phyloP scores from a whole-genome alignment of 2,113 vertebrate genomes.

The Cephalopterus ornatus region DNA sequence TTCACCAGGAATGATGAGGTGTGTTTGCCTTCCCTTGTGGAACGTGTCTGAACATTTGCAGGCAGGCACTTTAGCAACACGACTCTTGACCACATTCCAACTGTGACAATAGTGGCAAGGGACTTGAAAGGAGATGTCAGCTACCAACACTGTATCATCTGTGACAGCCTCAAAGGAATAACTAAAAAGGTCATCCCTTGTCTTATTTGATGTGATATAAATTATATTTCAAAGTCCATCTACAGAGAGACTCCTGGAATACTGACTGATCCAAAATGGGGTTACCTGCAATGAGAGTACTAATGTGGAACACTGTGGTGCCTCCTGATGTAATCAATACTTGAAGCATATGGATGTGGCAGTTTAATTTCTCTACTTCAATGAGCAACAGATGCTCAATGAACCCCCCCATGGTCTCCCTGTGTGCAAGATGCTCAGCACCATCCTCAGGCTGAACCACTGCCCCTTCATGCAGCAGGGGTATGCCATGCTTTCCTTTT shows the following conservation, averaged over 20 bases:
- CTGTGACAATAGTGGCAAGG: background rate
- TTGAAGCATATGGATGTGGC: background rate
- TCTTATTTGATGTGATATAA: conserved; percentile 2
- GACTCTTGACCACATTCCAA: background rate
- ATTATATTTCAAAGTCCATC: conserved; percentile 28
- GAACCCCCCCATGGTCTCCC: background rate
- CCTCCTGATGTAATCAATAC: background rate
- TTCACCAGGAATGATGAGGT: background rate
- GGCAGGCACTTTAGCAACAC: background rate
- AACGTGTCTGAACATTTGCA: background rate
- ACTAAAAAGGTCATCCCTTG: conserved; percentile 29
- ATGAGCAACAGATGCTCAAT: conserved; percentile 1
- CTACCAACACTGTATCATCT: background rate
- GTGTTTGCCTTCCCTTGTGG: background rate
- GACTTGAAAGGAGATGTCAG: conserved; percentile 38
- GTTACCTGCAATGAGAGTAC: background rate
- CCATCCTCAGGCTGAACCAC: background rate
- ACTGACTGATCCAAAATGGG: background rate
- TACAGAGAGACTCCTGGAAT: background rate
- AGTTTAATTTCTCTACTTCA: conserved; percentile 16
- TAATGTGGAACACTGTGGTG: background rate
- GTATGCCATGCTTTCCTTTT: background rate
- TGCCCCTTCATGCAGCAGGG: background rate
- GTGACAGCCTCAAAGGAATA: conserved; percentile 17
- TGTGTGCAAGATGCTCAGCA: background rate